Evolutionary conservation across 92 coral and sea anemone genomes (phyloP).

Genomic region (Siderastrea radians): DNA sequence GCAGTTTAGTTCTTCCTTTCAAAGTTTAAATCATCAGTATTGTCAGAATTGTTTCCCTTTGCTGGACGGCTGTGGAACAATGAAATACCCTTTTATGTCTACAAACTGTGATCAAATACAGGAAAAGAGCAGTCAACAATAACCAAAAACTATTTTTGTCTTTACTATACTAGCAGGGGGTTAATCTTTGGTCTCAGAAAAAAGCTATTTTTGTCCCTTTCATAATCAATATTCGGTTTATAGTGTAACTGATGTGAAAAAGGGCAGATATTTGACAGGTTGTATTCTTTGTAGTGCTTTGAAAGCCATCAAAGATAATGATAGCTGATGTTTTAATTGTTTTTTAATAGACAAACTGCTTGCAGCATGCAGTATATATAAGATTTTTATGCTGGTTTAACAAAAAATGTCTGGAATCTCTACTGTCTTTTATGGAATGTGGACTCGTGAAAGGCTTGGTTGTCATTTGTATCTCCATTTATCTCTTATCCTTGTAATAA

Average conservation of each 20-base stretch:
- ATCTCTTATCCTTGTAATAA: slow-evolving; percentile 19
- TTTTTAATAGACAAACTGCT: background rate
- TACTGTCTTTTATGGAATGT: background rate
- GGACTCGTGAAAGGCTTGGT: background rate
- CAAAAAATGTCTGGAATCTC: background rate
- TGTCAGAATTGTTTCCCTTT: background rate
- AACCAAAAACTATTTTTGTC: background rate
- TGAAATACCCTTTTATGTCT: background rate
- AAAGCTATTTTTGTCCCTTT: background rate
- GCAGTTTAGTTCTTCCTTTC: slow-evolving; percentile 18
- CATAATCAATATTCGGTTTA: background rate
- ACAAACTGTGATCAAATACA: background rate
- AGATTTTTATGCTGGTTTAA: background rate
- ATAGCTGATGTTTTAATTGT: background rate
- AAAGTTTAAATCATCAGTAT: slow-evolving; percentile 6
- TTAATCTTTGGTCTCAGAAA: background rate
- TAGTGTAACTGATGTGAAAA: background rate
- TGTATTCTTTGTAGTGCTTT: background rate
- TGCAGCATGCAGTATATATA: background rate
- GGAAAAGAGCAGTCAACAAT: background rate
- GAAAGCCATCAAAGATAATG: background rate
- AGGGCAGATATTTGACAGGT: background rate
- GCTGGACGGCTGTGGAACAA: background rate
- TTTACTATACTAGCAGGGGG: background rate
- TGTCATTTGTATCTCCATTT: background rate